phyloP scores from a whole-genome alignment of 2,797 vertebrate species.

The Rhinatrema bivittatum region DNA sequence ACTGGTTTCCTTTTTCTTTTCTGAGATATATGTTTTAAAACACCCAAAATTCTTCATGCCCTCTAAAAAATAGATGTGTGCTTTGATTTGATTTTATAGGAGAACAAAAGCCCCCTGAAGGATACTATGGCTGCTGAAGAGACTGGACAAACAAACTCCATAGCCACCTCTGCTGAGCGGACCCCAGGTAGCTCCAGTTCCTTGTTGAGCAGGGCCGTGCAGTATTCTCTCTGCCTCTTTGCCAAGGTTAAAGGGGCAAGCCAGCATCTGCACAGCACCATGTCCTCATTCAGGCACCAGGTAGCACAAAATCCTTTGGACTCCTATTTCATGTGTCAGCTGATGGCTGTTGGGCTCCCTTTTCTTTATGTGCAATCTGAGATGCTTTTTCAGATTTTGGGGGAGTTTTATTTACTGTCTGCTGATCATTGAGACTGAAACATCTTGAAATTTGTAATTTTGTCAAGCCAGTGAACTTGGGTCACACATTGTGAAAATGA shows the following conservation, averaged over 20 bases:
- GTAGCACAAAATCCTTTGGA: slow-evolving; percentile 79
- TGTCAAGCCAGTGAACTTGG: too few relatives aligned
- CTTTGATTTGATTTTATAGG: slow-evolving; percentile 59
- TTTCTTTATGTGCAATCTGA: slow-evolving; percentile 69
- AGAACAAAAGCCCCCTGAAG: slow-evolving; percentile 56
- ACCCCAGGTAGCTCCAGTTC: slow-evolving; percentile 89
- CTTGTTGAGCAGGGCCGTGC: slow-evolving; percentile 69
- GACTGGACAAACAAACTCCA: slow-evolving; percentile 46
- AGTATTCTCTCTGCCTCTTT: slow-evolving; percentile 58
- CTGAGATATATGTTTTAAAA: too few relatives aligned
- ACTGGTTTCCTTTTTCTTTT: too few relatives aligned
- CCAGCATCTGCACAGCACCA: slow-evolving; percentile 57
- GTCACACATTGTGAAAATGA: too few relatives aligned
- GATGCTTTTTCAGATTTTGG: slow-evolving; percentile 60
- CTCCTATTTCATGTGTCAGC: slow-evolving; percentile 82
- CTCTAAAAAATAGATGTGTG: too few relatives aligned
- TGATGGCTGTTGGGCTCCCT: slow-evolving; percentile 63
- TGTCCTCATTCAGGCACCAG: slow-evolving; percentile 80
- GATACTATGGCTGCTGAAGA: slow-evolving; percentile 60
- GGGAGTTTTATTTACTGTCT: slow-evolving; percentile 54
- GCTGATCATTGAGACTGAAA: slow-evolving; percentile 27
- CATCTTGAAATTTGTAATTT: not conserved
- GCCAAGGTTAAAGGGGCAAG: slow-evolving; percentile 61
- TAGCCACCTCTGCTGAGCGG: slow-evolving; percentile 61
- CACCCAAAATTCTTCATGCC: too few relatives aligned